Percentiles rank a stretch among this genome's conserved stretches.
Conservation (phyloP, 2,113 vertebrate species). For the Calidris pygmaea region DNA sequence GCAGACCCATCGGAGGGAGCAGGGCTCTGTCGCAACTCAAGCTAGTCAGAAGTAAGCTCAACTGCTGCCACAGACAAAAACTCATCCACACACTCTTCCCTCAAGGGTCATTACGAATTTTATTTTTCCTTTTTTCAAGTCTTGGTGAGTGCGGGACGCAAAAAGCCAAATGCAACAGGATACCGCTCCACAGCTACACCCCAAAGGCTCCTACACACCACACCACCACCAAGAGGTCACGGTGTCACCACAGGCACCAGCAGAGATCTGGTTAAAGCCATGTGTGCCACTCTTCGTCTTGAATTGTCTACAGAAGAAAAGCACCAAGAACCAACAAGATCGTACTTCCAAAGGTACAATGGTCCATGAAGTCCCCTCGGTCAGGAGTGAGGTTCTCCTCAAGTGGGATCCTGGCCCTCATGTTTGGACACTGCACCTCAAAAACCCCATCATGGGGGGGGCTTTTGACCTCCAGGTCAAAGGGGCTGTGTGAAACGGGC, state of each 20-base stretch:
- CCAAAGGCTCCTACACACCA: not conserved
- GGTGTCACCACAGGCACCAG: not conserved
- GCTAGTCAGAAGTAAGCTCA: not conserved
- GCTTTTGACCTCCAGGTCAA: not conserved
- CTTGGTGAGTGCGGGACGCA: not conserved
- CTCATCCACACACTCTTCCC: not conserved
- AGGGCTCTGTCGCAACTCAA: not conserved
- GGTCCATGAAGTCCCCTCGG: rapidly evolving
- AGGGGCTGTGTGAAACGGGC: not conserved
- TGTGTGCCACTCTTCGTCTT: not conserved
- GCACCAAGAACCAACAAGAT: not conserved
- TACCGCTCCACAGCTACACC: not conserved
- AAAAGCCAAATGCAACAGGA: not conserved
- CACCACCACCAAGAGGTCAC: not conserved
- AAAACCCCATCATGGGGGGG: not conserved
- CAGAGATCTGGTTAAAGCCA: not conserved
- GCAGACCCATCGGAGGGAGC: not conserved
- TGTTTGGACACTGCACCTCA: not conserved
- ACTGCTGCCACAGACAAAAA: not conserved
- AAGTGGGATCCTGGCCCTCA: not conserved
- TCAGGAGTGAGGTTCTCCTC: not conserved
- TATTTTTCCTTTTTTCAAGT: not conserved
- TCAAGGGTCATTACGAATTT: not conserved
- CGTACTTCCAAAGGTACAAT: not conserved
- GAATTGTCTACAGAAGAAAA: not conserved